Evolutionary conservation across 2,113 vertebrate species (phyloP).

Genomic region (Sialia sialis): DNA sequence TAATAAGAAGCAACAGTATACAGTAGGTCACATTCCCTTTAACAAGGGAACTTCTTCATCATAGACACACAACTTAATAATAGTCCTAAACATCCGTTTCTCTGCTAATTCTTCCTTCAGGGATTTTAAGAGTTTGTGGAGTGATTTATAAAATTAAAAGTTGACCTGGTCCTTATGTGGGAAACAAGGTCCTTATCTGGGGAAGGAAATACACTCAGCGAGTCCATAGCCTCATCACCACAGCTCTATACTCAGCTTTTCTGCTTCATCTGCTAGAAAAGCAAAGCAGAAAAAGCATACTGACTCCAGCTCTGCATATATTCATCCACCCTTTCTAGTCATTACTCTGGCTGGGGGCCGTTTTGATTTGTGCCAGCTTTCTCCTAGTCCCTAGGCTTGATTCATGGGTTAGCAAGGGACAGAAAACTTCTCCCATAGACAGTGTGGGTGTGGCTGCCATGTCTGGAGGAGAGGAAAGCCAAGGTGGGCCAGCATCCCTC

Average conservation of each 20-base stretch:
- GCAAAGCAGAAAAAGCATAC: accelerated
- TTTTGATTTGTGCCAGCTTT: neutral
- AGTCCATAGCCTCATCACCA: neutral
- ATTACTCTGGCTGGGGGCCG: neutral
- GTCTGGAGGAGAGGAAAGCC: neutral
- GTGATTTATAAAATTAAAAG: neutral
- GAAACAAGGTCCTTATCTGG: neutral
- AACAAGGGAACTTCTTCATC: neutral
- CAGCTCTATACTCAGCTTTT: neutral
- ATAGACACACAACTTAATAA: neutral
- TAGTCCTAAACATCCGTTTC: neutral
- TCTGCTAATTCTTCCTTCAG: neutral
- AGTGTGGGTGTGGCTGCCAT: neutral
- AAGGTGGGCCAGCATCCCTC: neutral
- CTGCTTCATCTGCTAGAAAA: neutral
- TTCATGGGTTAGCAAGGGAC: neutral
- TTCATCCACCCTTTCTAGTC: neutral
- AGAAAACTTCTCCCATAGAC: neutral
- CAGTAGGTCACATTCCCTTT: neutral
- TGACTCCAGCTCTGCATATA: neutral
- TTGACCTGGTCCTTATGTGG: neutral
- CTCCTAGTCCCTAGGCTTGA: neutral
- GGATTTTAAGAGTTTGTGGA: neutral
- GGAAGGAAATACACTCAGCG: neutral
- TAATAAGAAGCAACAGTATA: neutral